phyloP scores from a whole-genome alignment of 92 coral and sea anemone genomes.

The Actinostola sp. region DNA sequence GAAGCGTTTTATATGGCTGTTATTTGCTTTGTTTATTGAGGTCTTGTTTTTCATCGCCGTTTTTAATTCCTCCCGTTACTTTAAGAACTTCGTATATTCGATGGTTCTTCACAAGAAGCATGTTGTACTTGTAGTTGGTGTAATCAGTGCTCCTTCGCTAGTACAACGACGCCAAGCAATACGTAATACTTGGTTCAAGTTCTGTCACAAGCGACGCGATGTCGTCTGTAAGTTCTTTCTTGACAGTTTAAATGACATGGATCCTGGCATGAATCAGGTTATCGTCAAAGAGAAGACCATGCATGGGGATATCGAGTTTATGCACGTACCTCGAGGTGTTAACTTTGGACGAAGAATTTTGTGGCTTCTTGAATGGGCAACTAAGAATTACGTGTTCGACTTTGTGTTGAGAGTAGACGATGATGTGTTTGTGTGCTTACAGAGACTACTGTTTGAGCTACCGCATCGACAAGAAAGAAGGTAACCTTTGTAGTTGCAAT shows the following conservation, averaged over 20 bases:
- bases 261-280: constrained; percentile 41
- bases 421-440: constrained; percentile 87
- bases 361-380: constrained; percentile 89
- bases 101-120: constrained; percentile 5
- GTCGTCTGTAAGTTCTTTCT: constrained; percentile 87
- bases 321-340: constrained; percentile 77
- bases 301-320: constrained; percentile 70
- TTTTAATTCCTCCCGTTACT: not conserved
- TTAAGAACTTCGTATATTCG: not conserved
- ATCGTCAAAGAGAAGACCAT: constrained; percentile 58
- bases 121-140: constrained; percentile 57
- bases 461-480: constrained; percentile 45
- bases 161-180: constrained; percentile 86
- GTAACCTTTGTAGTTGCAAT: not conserved
- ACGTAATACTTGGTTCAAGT: constrained; percentile 80
- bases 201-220: constrained; percentile 49
- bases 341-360: constrained; percentile 87
- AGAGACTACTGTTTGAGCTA: constrained; percentile 77
- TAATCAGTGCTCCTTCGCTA: constrained; percentile 82
- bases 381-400: constrained; percentile 68
- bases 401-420: constrained; percentile 89
- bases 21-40: not conserved
- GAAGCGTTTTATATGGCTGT: not conserved
- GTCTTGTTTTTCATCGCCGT: not conserved
- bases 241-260: constrained; percentile 77